A percentile compares a stretch with the other conserved stretches of the same genome.
phyloP scores from a whole-genome alignment of 2,888 invertebrate species.

The Leptopilina syphax region DNA sequence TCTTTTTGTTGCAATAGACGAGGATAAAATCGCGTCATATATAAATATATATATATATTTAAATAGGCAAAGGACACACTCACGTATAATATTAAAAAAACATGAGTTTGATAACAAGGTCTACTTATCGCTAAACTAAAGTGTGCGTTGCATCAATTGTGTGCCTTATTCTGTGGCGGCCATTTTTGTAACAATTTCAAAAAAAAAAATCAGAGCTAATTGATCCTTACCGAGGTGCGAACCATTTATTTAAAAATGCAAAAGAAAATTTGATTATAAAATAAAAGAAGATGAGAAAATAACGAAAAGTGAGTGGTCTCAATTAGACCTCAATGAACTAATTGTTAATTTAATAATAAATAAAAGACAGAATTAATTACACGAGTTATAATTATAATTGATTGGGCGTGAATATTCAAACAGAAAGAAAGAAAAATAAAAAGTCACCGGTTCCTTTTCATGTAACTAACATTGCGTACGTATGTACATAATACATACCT shows the following conservation, averaged over 20 bases:
- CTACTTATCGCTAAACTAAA: slow-evolving; percentile 64
- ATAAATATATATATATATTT: neutral
- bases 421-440: slow-evolving; percentile 2
- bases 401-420: slow-evolving; percentile 9
- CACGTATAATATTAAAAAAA: slow-evolving; percentile 6
- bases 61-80: slow-evolving; percentile 27
- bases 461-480: slow-evolving; percentile 45
- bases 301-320: slow-evolving; percentile 6
- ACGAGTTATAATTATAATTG: slow-evolving; percentile 1
- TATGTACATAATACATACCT: slow-evolving; percentile 41
- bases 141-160: slow-evolving; percentile 76
- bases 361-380: neutral
- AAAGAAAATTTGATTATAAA: slow-evolving; percentile 33
- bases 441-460: slow-evolving; percentile 29
- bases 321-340: neutral
- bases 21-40: slow-evolving; percentile 5
- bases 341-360: slow-evolving; percentile 10
- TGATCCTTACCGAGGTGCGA: slow-evolving; percentile 53
- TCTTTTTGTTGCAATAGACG: slow-evolving; percentile 40
- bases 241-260: slow-evolving; percentile 28
- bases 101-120: slow-evolving; percentile 34
- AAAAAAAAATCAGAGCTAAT: slow-evolving; percentile 63
- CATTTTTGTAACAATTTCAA: slow-evolving; percentile 73
- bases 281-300: slow-evolving; percentile 36
- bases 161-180: slow-evolving; percentile 76